phyloP scores from a whole-genome alignment of 2,888 invertebrate species.

The Dromius quadrimaculatus region DNA sequence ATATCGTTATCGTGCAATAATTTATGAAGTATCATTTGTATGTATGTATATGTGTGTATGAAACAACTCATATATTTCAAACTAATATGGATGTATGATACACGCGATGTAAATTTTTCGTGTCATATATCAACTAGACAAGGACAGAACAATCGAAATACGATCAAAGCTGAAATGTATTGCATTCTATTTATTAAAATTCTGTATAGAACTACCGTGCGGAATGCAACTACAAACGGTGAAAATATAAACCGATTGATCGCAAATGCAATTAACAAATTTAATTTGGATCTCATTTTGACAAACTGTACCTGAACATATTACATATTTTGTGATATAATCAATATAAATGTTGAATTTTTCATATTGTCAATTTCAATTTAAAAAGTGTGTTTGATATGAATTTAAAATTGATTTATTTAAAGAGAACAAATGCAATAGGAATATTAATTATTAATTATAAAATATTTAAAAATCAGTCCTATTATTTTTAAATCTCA shows the following conservation, averaged over 20 bases:
- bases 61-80: not conserved
- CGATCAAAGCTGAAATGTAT: not conserved
- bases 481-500: too few species aligned
- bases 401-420: too few species aligned
- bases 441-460: too few species aligned
- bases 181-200: not conserved
- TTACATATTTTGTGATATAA: too few species aligned
- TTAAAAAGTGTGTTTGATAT: too few species aligned
- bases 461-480: too few species aligned
- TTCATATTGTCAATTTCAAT: too few species aligned
- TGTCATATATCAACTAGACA: not conserved
- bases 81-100: not conserved
- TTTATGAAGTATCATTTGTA: not conserved
- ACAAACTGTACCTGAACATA: not conserved
- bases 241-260: not conserved
- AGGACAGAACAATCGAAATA: not conserved
- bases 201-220: not conserved
- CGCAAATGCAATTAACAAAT: not conserved
- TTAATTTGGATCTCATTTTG: not conserved
- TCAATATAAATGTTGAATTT: too few species aligned
- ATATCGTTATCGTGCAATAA: not conserved
- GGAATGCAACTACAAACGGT: not conserved
- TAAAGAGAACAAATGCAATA: too few species aligned
- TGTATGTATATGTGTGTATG: not conserved
- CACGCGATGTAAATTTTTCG: not conserved